Base-by-base conservation (phyloP, 2,888 invertebrate genomes). In the Allolobophora icterica region DNA sequence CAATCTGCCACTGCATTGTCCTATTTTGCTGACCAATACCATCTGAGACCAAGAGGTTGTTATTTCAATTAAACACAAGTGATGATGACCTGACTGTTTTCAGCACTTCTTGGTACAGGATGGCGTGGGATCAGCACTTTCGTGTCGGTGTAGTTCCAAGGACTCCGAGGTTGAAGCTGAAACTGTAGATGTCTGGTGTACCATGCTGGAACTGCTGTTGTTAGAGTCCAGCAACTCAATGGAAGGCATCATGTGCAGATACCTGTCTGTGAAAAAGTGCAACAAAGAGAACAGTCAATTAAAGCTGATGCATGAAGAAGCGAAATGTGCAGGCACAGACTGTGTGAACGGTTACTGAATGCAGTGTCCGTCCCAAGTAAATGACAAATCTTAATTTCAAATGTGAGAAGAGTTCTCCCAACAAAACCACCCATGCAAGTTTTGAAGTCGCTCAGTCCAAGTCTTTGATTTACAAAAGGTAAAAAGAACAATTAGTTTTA, bases 221-320 rank as follows among this genome's bases (percentile, higher is more conserved):
- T 38, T 87, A 1, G 87, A 34, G 38, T 87, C 87, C 35, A 87
- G 87, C 87, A 87, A 1, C 87, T 87, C 89, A 21, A 5, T 38
- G 45, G 45, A 34, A 34, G 89, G 89, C 45, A 89, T 89, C 89
- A 89, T 89, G n/a, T 89, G 89, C 33, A 89, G 89, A 89, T 89
- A 89, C 21, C 89, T 17, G 33, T 89, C 89, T 89, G 42, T 38
- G n/a, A 24, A 34, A 4, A 30, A 3, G n/a, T 71, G 71, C 71
- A 71, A 71, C 71, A 71, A 71, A 17, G 17, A 71, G n/a, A 52
- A 21, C 52, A 24, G 52, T 24, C 52, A 52, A n/a, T n/a, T 71
- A n/a, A 71, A 71, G 52, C 52, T 52, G 24, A 21, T 52, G 52
- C 24, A 52, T 0, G 21, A 19, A 52, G 21, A 19, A 52, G 52